These are phyloP conservation scores for Megaceryle torquata DNA, from an alignment of 2,113 vertebrate genomes.

Conservation along the genomic window DNA sequence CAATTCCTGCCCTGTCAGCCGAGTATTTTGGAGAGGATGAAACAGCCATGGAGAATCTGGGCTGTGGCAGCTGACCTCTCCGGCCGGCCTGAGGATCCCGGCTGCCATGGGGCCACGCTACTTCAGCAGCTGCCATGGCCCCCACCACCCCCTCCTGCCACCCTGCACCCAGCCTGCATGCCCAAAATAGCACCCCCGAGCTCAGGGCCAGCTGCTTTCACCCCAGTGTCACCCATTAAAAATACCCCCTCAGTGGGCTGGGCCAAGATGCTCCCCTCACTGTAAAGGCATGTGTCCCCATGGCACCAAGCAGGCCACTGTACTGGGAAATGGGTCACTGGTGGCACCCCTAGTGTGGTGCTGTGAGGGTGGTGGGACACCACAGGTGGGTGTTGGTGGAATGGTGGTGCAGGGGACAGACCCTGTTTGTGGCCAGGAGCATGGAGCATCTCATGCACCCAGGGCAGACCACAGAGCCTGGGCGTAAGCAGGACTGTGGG, in stretches of 20 bases:
- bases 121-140: neutral
- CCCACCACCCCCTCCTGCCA: neutral
- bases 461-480: too few species aligned
- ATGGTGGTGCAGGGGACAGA: neutral
- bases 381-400: accelerated
- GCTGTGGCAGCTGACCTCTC: constrained; percentile 67
- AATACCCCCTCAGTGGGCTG: neutral
- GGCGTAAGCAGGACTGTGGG: neutral
- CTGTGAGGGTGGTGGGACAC: neutral
- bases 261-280: neutral
- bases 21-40: constrained; percentile 80
- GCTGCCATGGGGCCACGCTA: neutral
- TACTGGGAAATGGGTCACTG: neutral
- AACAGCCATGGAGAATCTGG: constrained; percentile 74
- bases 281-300: constrained; percentile 2
- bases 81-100: neutral
- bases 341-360: accelerated
- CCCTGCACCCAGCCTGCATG: neutral
- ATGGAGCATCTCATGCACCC: accelerated
- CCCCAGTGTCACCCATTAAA: constrained; percentile 30
- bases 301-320: neutral
- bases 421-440: neutral
- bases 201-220: constrained; percentile 15
- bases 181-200: constrained; percentile 64
- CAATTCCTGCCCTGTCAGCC: constrained; percentile 66